phyloP scores from a whole-genome alignment of 2,113 vertebrate genomes.

The Nicator chloris region DNA sequence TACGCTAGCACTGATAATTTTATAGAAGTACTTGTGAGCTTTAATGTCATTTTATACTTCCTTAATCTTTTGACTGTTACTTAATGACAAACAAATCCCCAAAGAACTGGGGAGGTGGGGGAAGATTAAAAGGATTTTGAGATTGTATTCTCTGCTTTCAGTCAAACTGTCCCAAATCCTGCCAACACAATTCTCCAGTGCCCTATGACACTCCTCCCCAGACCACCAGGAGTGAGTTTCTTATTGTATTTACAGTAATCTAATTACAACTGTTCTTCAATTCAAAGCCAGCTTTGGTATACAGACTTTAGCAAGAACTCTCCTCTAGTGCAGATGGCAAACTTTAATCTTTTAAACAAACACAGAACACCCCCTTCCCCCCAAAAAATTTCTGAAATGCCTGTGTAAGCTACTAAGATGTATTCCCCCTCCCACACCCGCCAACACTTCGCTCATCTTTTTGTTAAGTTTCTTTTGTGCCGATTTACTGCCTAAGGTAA shows the following conservation, averaged over 20 bases:
- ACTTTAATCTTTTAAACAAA: conserved; percentile 76
- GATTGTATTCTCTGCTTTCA: conserved; percentile 69
- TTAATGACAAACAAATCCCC: conserved; percentile 81
- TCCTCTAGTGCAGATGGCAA: conserved; percentile 24
- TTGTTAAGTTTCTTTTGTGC: neutral
- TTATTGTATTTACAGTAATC: conserved; percentile 88
- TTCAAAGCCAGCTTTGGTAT: conserved; percentile 71
- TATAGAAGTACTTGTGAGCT: conserved; percentile 36
- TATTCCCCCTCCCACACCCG: neutral
- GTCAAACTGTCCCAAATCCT: conserved; percentile 72
- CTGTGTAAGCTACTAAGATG: neutral
- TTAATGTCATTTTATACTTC: conserved; percentile 62
- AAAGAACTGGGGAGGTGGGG: conserved; percentile 62
- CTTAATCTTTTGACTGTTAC: conserved; percentile 67
- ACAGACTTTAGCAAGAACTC: conserved; percentile 59
- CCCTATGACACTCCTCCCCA: conserved; percentile 61
- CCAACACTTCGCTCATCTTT: neutral
- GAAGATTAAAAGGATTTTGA: conserved; percentile 80
- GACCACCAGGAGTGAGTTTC: conserved; percentile 85
- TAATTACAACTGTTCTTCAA: conserved; percentile 79
- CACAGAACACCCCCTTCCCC: neutral
- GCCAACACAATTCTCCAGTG: conserved; percentile 68
- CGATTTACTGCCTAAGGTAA: neutral
- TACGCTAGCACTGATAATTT: conserved; percentile 31
- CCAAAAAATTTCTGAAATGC: neutral